phyloP scores from a whole-genome alignment of 2,113 vertebrate species.

The Gallinago jamesoni region DNA sequence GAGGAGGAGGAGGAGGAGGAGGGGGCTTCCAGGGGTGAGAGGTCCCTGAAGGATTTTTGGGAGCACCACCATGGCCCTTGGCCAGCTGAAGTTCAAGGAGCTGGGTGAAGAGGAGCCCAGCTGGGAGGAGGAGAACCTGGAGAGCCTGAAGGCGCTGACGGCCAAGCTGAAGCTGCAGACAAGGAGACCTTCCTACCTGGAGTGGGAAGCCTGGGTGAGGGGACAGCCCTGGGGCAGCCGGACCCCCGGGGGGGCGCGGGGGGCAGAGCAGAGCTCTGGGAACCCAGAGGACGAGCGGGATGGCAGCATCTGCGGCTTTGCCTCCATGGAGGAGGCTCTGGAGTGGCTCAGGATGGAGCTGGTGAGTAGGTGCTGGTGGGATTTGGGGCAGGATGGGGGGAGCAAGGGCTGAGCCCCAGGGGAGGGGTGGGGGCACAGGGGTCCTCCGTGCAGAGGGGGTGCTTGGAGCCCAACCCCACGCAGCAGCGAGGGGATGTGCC shows the following conservation, averaged over 20 bases:
- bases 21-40: fast-evolving
- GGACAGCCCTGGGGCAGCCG: conserved; percentile 76
- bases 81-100: conserved; percentile 79
- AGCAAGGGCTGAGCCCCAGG: neutral
- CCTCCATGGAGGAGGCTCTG: conserved; percentile 83
- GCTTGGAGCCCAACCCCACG: fast-evolving
- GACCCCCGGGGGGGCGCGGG: neutral
- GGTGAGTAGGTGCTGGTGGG: conserved; percentile 75
- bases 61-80: conserved; percentile 44
- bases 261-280: neutral
- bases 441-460: fast-evolving
- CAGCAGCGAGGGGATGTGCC: fast-evolving
- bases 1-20: too few species aligned
- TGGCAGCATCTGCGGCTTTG: conserved; percentile 82
- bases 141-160: conserved; percentile 86
- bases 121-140: conserved; percentile 79
- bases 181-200: conserved; percentile 88
- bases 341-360: conserved; percentile 89
- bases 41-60: fast-evolving
- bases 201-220: conserved; percentile 87
- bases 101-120: conserved; percentile 77
- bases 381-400: neutral
- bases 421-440: fast-evolving
- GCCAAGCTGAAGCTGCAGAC: conserved; percentile 92
- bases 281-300: fast-evolving